Base-by-base conservation (phyloP, 2,797 vertebrate species). In the Aeoliscus strigatus region DNA sequence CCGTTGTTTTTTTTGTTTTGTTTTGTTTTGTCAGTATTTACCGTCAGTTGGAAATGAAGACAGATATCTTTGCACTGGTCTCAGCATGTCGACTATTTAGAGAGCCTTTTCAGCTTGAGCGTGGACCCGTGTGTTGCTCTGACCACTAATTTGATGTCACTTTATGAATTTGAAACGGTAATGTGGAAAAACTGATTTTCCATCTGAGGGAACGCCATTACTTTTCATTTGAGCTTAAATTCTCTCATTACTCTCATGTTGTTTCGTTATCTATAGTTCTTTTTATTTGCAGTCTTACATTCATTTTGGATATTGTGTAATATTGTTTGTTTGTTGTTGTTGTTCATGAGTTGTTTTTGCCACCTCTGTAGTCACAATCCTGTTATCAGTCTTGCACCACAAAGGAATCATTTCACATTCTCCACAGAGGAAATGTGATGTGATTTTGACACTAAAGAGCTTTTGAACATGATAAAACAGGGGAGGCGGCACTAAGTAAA, bases 381-480 rank as follows among this genome's bases (percentile, higher is more conserved):
- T 21, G 11, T 45, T 35, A 23, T 46, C 26, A 47, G 41, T 41
- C 43, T 58, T 24, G 33, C 30, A 34, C 13, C 15, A 52, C 27
- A 49, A 58, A 48, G 15, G 5, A 44, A 28, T 5, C 1, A 0
- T 49, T 72, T 62, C 31, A 23, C 32, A 27, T 38, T 23, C 14
- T 29, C 14, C 32, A 61, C 59, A n/a, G 2, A 33, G 17, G 41
- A 17, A 53, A 45, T 37, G 26, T 39, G 23, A 44, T 57, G 25
- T 27, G 62, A 6, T 59, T 47, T 29, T 46, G 9, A 53, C 14
- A n/a, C 27, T 54, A 14, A 40, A 51, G 27, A 14, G 4, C 30
- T 56, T 51, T 71, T 8, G n/a, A n/a, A n/a, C 31, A 70, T 60
- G 38, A 42, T 57, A 32, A 70, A 61, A 66, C 48, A 40, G 10